A percentile compares a stretch with the other conserved stretches of the same genome.
phyloP scores from a whole-genome alignment of 1,140 invertebrate genomes.

The Drosophila nasuta region DNA sequence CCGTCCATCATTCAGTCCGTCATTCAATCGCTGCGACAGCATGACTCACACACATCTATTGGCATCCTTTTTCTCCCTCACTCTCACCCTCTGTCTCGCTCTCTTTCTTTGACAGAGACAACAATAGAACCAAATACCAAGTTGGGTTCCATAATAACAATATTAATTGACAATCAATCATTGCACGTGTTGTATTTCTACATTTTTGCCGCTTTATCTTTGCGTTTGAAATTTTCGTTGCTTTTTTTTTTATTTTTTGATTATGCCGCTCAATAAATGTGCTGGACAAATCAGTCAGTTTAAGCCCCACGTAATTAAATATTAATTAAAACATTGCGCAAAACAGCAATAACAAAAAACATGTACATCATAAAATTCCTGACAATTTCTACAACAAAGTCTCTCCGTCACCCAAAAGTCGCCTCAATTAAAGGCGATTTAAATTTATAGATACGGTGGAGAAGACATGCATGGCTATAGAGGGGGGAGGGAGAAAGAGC shows the following conservation, averaged over 20 bases:
- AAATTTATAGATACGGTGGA: conserved; percentile 70
- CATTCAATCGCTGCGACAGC: conserved; percentile 30
- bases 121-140: conserved; percentile 43
- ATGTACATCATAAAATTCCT: conserved; percentile 22
- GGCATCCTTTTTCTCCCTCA: conserved; percentile 4
- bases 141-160: conserved; percentile 22
- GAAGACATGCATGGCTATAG: not conserved
- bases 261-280: conserved; percentile 54
- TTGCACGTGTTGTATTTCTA: conserved; percentile 52
- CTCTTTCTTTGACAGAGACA: conserved; percentile 30
- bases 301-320: conserved; percentile 54
- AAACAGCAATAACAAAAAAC: conserved; percentile 29
- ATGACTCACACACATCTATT: conserved; percentile 48
- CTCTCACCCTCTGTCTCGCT: too few species aligned
- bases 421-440: conserved; percentile 78
- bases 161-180: conserved; percentile 72
- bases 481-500: not conserved
- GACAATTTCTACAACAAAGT: conserved; percentile 39
- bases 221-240: conserved; percentile 3
- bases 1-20: conserved; percentile 55
- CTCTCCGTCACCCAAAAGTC: conserved; percentile 70
- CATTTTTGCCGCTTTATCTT: conserved; percentile 9
- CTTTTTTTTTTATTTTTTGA: conserved; percentile 53
- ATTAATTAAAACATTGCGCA: conserved; percentile 58
- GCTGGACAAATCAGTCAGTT: conserved; percentile 61